Base-by-base conservation (phyloP, 1,140 invertebrate species). In the Trichonephila clavipes region DNA sequence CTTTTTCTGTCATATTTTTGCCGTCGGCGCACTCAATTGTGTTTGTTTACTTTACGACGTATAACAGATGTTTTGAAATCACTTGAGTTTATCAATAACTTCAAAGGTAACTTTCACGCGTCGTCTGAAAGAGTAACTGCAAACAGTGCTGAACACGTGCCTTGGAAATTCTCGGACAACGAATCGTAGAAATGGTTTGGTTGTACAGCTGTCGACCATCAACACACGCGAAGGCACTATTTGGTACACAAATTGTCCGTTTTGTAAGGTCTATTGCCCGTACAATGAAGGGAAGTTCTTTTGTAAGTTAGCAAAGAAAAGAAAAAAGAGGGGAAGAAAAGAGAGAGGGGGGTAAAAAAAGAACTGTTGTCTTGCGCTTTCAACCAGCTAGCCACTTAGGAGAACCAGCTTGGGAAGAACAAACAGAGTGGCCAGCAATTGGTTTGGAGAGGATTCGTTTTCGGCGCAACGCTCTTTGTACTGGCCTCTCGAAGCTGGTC, bases 361-460 rank as follows among this genome's bases (percentile, higher is more conserved):
- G 34, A 18, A 8, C 2, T 40, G 2, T n/a, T 40, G 2, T n/a
- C 85, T 24, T 18, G 83, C 7, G 10, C 51, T 51, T 51, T 12
- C 51, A 51, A 51, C n/a, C 83, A 34, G n/a, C 7, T 51, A 59
- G 58, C 85, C 85, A 87, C 85, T 87, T 64, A 58, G n/a, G 24
- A 51, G 44, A 62, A 40, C 85, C 40, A 34, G 64, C 77, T 90
- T 90, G 89, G 89, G 89, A 90, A 90, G 89, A 82, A 40, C 89
- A 90, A 90, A 90, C 89, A 90, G 18, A 90, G 89, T 82, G 89
- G 89, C 69, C 51, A 51, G 58, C 89, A 90, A 77, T 82, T 69
- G 89, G 51, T 66, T n/a, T 28, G 18, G 16, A 58, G 64, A 58
- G 89, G 59, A 90, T 82, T 90, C 89, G 51, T 40, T 90, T 90